Evolutionary conservation across 2,797 vertebrate species (phyloP).

Genomic region (Okamejei kenojei): DNA sequence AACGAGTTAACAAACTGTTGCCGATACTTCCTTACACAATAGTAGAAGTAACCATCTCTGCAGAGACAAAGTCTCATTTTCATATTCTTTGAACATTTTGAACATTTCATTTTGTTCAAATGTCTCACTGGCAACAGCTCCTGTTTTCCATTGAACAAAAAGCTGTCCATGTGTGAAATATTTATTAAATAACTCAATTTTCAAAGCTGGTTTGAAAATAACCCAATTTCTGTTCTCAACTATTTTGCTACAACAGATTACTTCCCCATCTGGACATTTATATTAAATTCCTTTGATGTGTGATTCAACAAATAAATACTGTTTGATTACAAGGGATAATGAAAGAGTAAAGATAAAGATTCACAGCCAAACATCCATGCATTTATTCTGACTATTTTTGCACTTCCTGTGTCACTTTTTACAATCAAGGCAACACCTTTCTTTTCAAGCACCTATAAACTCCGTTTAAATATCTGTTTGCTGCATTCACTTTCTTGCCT

Average conservation of each 20-base stretch:
- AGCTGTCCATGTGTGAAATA: background rate
- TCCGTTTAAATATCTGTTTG: background rate
- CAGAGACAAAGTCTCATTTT: too few relatives aligned
- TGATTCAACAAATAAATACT: background rate
- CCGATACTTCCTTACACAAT: too few relatives aligned
- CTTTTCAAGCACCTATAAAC: background rate
- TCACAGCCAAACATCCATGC: background rate
- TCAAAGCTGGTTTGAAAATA: background rate
- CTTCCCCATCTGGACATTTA: conserved; percentile 16
- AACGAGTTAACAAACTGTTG: too few relatives aligned
- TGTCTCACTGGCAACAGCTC: background rate
- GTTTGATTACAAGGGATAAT: background rate
- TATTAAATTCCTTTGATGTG: conserved; percentile 8
- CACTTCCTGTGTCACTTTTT: background rate
- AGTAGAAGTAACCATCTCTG: too few relatives aligned
- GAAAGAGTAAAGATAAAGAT: conserved; percentile 17
- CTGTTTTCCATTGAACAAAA: background rate
- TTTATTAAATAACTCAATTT: background rate
- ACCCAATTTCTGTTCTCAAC: background rate
- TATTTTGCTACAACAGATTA: background rate
- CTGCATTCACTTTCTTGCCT: background rate
- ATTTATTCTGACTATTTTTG: background rate
- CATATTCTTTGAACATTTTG: background rate
- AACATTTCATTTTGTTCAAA: background rate
- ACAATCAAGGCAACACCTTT: background rate